Conservation (phyloP, 2,113 vertebrate species). For the Gopherus evgoodei region DNA sequence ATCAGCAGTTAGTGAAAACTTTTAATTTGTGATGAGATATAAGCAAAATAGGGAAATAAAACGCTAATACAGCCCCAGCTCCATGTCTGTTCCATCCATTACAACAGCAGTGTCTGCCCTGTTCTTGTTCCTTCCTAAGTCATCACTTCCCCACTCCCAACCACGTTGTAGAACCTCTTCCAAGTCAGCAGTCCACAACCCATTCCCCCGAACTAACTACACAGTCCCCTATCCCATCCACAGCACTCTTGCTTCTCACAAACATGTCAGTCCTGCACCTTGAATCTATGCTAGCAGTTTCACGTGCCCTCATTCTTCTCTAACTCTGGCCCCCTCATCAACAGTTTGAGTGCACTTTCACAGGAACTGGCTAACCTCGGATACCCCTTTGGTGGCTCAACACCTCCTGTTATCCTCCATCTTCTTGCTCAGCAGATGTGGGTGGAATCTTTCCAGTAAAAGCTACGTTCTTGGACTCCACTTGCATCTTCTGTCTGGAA, state of each 20-base stretch:
- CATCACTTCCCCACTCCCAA: background rate
- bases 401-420: background rate
- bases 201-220: background rate
- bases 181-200: background rate
- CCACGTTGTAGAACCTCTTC: background rate
- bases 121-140: background rate
- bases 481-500: background rate
- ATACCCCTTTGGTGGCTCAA: slow-evolving; percentile 8
- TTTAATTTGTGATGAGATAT: background rate
- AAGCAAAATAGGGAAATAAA: background rate
- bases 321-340: background rate
- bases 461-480: background rate
- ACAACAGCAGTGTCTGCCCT: background rate
- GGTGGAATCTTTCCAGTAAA: background rate
- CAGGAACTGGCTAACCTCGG: background rate
- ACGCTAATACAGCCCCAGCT: background rate
- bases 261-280: background rate
- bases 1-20: background rate
- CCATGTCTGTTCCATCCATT: background rate
- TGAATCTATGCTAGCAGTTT: background rate
- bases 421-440: background rate
- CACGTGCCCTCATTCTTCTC: background rate
- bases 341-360: background rate
- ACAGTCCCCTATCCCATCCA: background rate
- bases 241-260: background rate